phyloP scores from a whole-genome alignment of 1,140 invertebrate species.

The Pygmarrhopalites habei region DNA sequence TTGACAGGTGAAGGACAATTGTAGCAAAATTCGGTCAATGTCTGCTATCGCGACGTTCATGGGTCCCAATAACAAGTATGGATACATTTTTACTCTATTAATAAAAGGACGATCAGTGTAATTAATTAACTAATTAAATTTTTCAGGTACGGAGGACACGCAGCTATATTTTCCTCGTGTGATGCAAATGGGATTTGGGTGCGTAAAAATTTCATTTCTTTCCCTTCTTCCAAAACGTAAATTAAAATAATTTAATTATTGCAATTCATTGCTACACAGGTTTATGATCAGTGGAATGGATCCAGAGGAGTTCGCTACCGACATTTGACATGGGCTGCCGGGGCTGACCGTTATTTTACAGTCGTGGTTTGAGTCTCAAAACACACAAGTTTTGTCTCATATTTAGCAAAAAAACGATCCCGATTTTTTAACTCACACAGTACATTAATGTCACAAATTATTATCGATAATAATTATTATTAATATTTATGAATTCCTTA shows the following conservation, averaged over 20 bases:
- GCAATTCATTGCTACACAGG: not conserved
- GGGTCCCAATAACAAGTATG: slow-evolving; percentile 7
- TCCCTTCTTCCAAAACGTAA: no score
- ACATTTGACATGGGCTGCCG: not conserved
- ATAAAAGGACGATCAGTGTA: no score
- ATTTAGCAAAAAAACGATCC: no score
- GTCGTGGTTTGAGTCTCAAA: no score
- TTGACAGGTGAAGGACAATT: not conserved
- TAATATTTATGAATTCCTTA: no score
- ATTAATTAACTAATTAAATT: no score
- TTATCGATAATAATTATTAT: no score
- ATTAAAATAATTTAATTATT: not conserved
- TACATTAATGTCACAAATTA: no score
- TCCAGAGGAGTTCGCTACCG: slow-evolving; percentile 4
- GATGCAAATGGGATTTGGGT: slow-evolving; percentile 14
- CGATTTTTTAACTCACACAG: no score
- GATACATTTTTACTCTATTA: no score
- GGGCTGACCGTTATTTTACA: not conserved
- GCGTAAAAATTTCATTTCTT: not conserved
- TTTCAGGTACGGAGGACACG: slow-evolving; percentile 14
- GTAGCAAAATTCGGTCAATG: not conserved
- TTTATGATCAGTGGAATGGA: slow-evolving; percentile 12
- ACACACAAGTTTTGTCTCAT: no score
- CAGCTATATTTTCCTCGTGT: slow-evolving; percentile 16
- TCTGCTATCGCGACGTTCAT: slow-evolving; percentile 15